phyloP scores from a whole-genome alignment of 2,113 vertebrate species.

The Neotoma lepida region DNA sequence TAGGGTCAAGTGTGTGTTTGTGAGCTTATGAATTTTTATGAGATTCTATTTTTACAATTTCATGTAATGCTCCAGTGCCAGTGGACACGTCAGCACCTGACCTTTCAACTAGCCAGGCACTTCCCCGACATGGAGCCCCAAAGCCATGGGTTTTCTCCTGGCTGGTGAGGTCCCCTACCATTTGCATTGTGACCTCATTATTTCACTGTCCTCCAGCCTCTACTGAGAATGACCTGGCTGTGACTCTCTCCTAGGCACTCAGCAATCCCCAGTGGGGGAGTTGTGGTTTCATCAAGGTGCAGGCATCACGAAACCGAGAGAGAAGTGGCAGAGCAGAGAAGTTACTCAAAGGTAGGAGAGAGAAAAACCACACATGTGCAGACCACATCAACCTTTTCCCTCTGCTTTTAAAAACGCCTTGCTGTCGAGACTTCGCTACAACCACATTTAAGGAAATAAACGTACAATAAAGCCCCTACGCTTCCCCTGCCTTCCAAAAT shows the following conservation, averaged over 20 bases:
- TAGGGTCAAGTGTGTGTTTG: slow-evolving; percentile 29
- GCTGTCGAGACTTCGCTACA: not conserved
- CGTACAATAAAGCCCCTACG: not conserved
- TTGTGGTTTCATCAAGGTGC: slow-evolving; percentile 82
- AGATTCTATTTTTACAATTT: slow-evolving; percentile 72
- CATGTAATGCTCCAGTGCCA: slow-evolving; percentile 79
- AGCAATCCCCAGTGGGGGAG: slow-evolving; percentile 71
- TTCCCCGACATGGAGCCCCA: slow-evolving; percentile 80
- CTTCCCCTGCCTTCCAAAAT: not conserved
- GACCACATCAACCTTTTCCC: not conserved
- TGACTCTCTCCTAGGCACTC: slow-evolving; percentile 81
- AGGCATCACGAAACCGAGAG: slow-evolving; percentile 77
- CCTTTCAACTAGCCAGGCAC: slow-evolving; percentile 72
- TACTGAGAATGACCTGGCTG: slow-evolving; percentile 89
- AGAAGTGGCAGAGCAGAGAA: not conserved
- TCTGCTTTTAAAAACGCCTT: not conserved
- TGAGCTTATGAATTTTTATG: slow-evolving; percentile 72
- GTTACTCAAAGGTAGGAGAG: slow-evolving; percentile 56
- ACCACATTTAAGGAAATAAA: slow-evolving; percentile 37
- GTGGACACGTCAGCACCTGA: slow-evolving; percentile 76
- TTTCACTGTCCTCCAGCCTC: slow-evolving; percentile 84
- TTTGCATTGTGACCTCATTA: slow-evolving; percentile 79
- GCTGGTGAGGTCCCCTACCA: slow-evolving; percentile 54
- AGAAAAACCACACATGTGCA: not conserved
- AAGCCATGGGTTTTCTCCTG: slow-evolving; percentile 69